phyloP scores from a whole-genome alignment of 2,797 vertebrate genomes.

The Gila robusta region DNA sequence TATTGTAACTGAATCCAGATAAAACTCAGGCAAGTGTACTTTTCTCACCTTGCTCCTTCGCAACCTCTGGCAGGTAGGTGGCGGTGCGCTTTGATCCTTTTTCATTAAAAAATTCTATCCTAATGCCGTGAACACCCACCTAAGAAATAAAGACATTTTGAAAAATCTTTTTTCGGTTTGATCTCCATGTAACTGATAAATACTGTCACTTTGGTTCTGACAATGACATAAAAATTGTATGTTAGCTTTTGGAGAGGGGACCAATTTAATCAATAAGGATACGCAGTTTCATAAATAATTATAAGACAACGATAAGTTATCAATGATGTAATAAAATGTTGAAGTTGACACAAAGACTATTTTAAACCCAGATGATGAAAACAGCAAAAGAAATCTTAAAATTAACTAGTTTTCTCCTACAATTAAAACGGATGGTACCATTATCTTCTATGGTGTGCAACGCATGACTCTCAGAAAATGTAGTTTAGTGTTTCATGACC shows the following conservation, averaged over 20 bases:
- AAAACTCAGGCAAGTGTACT: neutral
- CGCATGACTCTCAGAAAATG: neutral
- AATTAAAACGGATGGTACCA: neutral
- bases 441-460: neutral
- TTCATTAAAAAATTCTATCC: constrained; percentile 99
- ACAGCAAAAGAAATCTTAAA: neutral
- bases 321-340: neutral
- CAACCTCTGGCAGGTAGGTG: constrained; percentile 99
- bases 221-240: neutral
- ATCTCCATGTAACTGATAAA: neutral
- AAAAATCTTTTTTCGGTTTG: neutral
- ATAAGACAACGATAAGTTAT: neutral
- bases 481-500: neutral
- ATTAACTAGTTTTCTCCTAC: neutral
- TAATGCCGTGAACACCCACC: constrained; percentile 99
- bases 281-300: neutral
- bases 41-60: constrained; percentile 98
- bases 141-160: constrained; percentile 64
- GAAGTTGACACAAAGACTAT: neutral
- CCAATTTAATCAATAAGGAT: neutral
- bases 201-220: neutral
- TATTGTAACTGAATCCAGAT: neutral
- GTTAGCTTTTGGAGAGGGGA: neutral
- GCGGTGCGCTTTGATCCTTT: constrained; percentile 99
- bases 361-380: neutral